Evolutionary conservation across 2,888 invertebrate species (phyloP).

Genomic region (Dendrolimus pini): DNA sequence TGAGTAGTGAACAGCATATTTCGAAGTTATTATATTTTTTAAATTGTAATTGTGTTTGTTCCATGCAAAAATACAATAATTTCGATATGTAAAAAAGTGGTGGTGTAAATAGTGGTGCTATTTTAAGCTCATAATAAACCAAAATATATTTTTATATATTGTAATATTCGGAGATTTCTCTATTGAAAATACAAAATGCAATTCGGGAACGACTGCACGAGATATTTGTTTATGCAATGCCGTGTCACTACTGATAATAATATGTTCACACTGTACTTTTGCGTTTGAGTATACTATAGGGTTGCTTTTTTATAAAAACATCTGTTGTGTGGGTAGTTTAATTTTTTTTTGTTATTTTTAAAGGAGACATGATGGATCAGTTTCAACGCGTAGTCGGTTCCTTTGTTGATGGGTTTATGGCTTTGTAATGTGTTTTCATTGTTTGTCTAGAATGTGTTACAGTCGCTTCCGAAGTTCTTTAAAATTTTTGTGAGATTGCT

Average conservation of each 20-base stretch:
- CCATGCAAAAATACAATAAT: no score
- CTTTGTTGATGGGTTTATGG: conserved; percentile 72
- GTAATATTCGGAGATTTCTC: no score
- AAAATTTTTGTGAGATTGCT: background rate
- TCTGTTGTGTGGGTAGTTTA: conserved; percentile 69
- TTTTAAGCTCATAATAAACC: no score
- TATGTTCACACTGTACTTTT: conserved; percentile 16
- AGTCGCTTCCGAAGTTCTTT: conserved; percentile 47
- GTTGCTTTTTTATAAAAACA: conserved; percentile 68
- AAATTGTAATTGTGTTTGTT: no score
- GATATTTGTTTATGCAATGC: no score
- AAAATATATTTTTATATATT: no score
- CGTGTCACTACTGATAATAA: background rate
- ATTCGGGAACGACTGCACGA: no score
- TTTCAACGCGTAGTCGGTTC: conserved; percentile 74
- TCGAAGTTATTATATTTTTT: no score
- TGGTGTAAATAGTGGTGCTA: no score
- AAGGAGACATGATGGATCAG: conserved; percentile 76
- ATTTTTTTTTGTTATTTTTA: conserved; percentile 69
- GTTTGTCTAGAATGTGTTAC: conserved; percentile 69
- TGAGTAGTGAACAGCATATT: no score
- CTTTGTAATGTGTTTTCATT: conserved; percentile 73
- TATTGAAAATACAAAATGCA: no score
- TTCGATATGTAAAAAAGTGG: no score
- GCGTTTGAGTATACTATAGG: conserved; percentile 53